Evolutionary conservation across 2,888 invertebrate genomes (phyloP), one percentile per base, ranked within the genome.

Genomic region (Lepidocyrtinus sp.): DNA sequence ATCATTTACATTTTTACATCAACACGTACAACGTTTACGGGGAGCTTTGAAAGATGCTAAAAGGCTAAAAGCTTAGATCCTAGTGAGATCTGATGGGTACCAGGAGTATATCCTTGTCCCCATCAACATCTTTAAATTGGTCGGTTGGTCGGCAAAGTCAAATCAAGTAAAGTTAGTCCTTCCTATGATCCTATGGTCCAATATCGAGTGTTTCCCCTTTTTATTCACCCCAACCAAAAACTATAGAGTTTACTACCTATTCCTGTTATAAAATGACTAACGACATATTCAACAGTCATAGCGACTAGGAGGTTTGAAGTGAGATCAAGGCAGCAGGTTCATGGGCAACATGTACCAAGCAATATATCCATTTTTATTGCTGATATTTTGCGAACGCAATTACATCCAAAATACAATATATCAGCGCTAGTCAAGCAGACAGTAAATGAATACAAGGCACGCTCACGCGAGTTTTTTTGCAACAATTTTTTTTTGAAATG

Each of bases 241-340:
- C n/a, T n/a, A n/a, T n/a, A n/a, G n/a, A n/a, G n/a, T n/a, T n/a
- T 17, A 27, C 24, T 69, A 7, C 71, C 46, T 24, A 63, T 72
- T 72, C 72, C 72, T 72, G 62, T 36, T 36, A 36, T 36, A 36
- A 36, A 36, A 36, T 36, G 36, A 36, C 36, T 36, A 36, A 36
- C 36, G 36, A 5, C 5, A 36, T 12, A 36, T 36, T 36, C 46
- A 22, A 36, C 24, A 46, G 9, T 45, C 19, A 12, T 69, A 25
- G 55, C 59, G 15, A n/a, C 25, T n/a, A 24, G 12, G 64, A 55
- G 36, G 5, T 36, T 65, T 36, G 15, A 17, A 78, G 78, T 72
- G 78, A 78, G 78, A 78, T 78, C 78, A 78, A 78, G 78, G 78
- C 72, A 72, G 78, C 78, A 70, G 78, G 78, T 78, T 78, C 78